Evolutionary conservation across 2,797 vertebrate genomes (phyloP).

Genomic region (Anguilla marmorata): DNA sequence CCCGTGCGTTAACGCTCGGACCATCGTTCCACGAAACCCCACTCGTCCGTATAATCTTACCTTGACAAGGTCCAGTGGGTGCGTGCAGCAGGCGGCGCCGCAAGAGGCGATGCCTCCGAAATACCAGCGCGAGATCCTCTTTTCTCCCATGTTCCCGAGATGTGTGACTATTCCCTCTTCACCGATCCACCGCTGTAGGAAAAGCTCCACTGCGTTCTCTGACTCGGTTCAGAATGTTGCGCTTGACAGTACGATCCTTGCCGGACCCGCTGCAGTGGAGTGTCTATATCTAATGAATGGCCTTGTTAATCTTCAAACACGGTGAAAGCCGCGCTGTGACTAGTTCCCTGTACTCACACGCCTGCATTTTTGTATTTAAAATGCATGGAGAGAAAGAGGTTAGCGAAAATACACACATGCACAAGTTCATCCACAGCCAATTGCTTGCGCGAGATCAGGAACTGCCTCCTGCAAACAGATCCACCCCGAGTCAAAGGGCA

Average conservation of each 20-base stretch:
- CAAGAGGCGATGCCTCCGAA: constrained; percentile 93
- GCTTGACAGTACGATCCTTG: constrained; percentile 26
- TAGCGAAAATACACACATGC: not conserved
- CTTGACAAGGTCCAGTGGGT: constrained; percentile 93
- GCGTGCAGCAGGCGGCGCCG: constrained; percentile 94
- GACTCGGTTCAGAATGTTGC: constrained; percentile 12
- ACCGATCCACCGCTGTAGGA: not conserved
- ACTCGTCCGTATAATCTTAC: constrained; percentile 61
- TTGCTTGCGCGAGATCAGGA: constrained; percentile 53
- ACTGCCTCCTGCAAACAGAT: constrained; percentile 54
- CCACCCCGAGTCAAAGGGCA: constrained; percentile 25
- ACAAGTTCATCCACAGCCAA: constrained; percentile 57
- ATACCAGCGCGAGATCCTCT: constrained; percentile 90
- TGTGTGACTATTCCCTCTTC: not conserved
- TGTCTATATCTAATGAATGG: constrained; percentile 5
- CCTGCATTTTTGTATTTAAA: constrained; percentile 31
- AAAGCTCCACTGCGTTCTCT: not conserved
- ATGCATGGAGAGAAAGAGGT: constrained; percentile 33
- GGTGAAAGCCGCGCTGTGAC: constrained; percentile 41
- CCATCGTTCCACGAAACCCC: not conserved
- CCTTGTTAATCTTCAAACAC: constrained; percentile 64
- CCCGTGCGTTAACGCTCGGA: not conserved
- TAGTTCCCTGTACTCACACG: constrained; percentile 44
- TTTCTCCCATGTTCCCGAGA: constrained; percentile 74
- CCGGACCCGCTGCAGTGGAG: not conserved